Base-by-base conservation (phyloP, 2,113 vertebrate genomes). In the Propithecus coquereli region DNA sequence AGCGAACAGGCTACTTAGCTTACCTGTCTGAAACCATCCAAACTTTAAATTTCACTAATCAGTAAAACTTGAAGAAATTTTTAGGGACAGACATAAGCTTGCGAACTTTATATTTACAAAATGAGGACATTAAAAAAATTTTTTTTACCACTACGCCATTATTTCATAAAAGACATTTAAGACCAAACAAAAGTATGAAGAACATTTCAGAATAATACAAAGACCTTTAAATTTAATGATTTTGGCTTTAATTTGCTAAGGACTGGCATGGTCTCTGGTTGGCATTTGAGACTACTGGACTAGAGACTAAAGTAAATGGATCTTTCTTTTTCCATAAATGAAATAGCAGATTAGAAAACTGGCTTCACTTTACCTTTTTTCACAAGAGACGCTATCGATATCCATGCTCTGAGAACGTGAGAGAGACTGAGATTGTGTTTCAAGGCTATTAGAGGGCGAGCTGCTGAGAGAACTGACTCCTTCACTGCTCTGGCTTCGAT, bases 341-440 rank as follows among this genome's bases (percentile, higher is more conserved):
- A 83, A 76, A 6, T 0, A 80, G 59, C 6, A 93, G 34, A 45
- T 0, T 0, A 83, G 73, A 95, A 86, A 79, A 63, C 32, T 47
- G 96, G 65, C 66, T 43, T 76, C 65, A 4, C n/a, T 92, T 98
- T 98, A 99, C 99, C 99, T 99, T 99, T 99, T 99, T 99, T 99
- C 99, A 98, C 99, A 99, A 97, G 99, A 99, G 97, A 99, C 99
- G 65, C 99, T 99, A 94, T 99, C 99, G 25, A 99, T 99, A 96
- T 99, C 99, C 99, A 99, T 99, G 99, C 99, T 99, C 98, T 99
- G 99, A 40, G 99, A 99, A 65, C 99, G 99, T 52, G 99, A 99
- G 90, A 99, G 99, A 96, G 99, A 99, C 98, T 99, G 99, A 95
- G 99, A 99, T 71, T 99, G 99, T 14, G 99, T 99, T 99, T 99